Evolutionary conservation across 2,888 invertebrate genomes (phyloP).

Genomic region (Tetranychus truncatus): DNA sequence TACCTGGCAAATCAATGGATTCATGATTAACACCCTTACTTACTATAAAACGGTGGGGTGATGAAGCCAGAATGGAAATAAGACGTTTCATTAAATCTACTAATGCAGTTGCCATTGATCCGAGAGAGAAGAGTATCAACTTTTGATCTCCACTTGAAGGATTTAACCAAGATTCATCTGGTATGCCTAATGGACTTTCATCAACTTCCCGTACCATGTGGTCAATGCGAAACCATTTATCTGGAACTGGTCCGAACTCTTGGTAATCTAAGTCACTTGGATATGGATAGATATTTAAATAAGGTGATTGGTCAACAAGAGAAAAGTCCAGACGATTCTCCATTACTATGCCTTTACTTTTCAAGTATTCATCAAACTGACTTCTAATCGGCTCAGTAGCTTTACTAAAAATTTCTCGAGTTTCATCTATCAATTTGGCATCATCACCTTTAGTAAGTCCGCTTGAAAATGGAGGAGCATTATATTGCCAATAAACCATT

Average conservation of each 20-base stretch:
- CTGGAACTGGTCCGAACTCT: neutral
- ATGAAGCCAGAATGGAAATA: neutral
- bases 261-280: conserved; percentile 7
- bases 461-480: neutral
- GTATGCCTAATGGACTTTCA: neutral
- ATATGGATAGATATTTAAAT: conserved; percentile 5
- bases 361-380: neutral
- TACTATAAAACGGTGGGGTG: conserved; percentile 3
- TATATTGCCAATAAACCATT: neutral
- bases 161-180: neutral
- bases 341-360: neutral
- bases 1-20: neutral
- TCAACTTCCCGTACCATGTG: neutral
- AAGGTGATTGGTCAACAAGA: neutral
- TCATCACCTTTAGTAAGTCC: neutral
- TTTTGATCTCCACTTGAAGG: neutral
- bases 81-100: neutral
- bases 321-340: neutral
- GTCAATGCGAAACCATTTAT: neutral
- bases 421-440: neutral
- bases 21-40: neutral
- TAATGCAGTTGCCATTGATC: conserved; percentile 1
- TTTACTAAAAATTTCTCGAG: neutral
- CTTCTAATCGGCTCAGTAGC: neutral
- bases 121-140: neutral